Conservation (phyloP, 2,113 vertebrate genomes). For the Tragulus kanchil region DNA sequence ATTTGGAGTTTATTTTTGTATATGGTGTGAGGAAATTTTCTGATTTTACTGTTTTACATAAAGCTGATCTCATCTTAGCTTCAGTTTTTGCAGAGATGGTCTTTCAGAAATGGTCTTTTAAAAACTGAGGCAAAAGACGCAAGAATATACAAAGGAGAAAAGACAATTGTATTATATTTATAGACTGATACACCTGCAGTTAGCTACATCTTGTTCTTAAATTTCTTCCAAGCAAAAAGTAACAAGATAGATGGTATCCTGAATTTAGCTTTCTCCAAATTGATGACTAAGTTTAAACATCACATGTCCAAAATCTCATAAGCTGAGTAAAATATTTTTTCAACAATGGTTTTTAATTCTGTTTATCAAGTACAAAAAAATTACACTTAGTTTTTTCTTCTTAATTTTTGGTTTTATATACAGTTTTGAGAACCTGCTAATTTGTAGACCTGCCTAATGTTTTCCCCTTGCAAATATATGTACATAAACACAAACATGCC, state of each 20-base stretch:
- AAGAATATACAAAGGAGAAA: not conserved
- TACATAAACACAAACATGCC: not conserved
- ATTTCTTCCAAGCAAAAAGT: not conserved
- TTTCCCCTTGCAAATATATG: not conserved
- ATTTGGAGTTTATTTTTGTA: not conserved
- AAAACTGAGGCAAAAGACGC: not conserved
- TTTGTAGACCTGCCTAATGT: not conserved
- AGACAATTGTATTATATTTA: not conserved
- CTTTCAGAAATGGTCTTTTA: not conserved
- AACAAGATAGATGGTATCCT: not conserved
- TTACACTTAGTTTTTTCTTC: not conserved
- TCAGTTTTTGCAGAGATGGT: not conserved
- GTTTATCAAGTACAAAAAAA: not conserved
- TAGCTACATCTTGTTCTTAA: not conserved
- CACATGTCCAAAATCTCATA: not conserved
- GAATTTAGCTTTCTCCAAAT: not conserved
- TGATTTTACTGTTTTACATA: not conserved
- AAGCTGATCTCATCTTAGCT: not conserved
- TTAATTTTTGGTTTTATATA: not conserved
- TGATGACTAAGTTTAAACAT: not conserved
- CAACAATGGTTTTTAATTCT: slow-evolving; percentile 2
- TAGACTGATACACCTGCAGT: not conserved
- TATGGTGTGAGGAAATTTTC: not conserved
- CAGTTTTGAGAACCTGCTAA: not conserved
- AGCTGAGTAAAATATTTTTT: not conserved